phyloP scores from a whole-genome alignment of 2,888 invertebrate genomes.

The Lasioglossum calceatum region DNA sequence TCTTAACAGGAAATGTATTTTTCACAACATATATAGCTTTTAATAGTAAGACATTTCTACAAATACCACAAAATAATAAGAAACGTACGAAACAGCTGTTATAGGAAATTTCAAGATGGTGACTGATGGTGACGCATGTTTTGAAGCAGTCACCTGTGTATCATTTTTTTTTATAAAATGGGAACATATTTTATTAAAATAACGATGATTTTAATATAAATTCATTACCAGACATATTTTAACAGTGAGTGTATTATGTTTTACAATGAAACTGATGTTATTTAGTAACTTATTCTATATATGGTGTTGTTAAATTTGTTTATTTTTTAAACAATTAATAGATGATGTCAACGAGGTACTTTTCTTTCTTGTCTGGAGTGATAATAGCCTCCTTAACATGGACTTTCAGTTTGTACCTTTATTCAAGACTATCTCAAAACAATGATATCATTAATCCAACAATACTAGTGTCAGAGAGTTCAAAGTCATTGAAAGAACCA shows the following conservation, averaged over 20 bases:
- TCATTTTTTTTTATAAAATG: constrained; percentile 12
- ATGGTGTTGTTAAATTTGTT: background rate
- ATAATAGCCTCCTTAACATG: constrained; percentile 91
- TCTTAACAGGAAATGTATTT: background rate
- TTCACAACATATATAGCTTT: background rate
- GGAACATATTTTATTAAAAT: constrained; percentile 16
- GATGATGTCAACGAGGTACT: constrained; percentile 82
- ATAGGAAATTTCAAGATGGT: constrained; percentile 50
- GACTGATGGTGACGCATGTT: constrained; percentile 46
- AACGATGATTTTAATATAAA: constrained; percentile 8
- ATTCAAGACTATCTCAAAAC: constrained; percentile 87
- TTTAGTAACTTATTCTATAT: background rate
- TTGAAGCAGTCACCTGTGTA: background rate
- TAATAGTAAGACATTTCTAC: background rate
- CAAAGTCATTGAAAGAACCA: constrained; percentile 74
- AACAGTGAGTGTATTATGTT: constrained; percentile 23
- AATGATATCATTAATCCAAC: constrained; percentile 80
- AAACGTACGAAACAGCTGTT: constrained; percentile 38
- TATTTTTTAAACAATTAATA: constrained; percentile 38
- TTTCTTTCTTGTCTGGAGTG: constrained; percentile 90
- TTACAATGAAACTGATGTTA: background rate
- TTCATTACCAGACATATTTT: background rate
- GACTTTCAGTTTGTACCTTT: constrained; percentile 90
- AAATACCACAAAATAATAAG: constrained; percentile 16
- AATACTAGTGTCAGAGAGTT: constrained; percentile 78